Conservation (phyloP, 2,888 invertebrate species). For the Cistogaster globosa region DNA sequence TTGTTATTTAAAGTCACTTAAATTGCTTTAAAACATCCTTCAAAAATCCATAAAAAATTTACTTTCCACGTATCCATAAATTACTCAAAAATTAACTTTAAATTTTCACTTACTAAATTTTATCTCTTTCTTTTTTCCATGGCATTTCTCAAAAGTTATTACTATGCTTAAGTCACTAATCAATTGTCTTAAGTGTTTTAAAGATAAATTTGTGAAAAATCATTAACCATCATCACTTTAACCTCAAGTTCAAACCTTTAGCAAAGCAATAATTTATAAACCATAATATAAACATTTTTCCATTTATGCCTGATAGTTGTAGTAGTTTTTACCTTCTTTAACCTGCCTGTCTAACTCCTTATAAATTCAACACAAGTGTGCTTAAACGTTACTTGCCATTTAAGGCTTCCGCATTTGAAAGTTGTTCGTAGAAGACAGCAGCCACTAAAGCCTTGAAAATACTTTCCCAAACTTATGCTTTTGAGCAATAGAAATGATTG, state of each 20-base stretch:
- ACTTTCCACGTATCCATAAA: background rate
- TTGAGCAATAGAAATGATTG: conserved; percentile 9
- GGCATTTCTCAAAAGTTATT: conserved; percentile 8
- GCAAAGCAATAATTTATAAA: conserved; percentile 25
- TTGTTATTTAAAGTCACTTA: background rate
- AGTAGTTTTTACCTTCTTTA: background rate
- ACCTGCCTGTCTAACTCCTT: conserved; percentile 15
- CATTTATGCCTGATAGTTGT: background rate
- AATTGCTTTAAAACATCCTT: conserved; percentile 24
- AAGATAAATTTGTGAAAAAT: conserved; percentile 65
- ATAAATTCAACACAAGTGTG: conserved; percentile 25
- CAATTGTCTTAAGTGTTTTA: conserved; percentile 33
- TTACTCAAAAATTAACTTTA: background rate
- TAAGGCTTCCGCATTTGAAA: conserved; percentile 67
- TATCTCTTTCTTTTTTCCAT: background rate
- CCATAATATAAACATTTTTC: background rate
- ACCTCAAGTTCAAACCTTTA: conserved; percentile 61
- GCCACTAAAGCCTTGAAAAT: conserved; percentile 62
- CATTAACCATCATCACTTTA: conserved; percentile 63
- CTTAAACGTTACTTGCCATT: conserved; percentile 51
- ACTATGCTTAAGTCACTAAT: conserved; percentile 18
- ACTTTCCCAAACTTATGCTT: conserved; percentile 66
- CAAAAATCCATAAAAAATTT: background rate
- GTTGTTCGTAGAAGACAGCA: conserved; percentile 9
- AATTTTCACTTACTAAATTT: background rate